Conservation (phyloP, 2,888 invertebrate species). For the Leptogaster cylindrica region DNA sequence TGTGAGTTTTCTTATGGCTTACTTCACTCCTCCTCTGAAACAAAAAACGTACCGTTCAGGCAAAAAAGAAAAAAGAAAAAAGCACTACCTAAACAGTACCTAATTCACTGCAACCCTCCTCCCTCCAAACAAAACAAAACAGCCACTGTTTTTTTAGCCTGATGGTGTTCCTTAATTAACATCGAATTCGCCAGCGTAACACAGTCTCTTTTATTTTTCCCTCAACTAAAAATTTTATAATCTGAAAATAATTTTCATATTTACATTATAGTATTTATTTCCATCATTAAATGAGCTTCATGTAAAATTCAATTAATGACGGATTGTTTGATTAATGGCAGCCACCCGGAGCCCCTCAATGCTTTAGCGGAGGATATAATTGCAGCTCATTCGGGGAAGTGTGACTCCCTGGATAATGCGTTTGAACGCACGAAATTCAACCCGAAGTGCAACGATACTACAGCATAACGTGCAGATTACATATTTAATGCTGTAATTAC, state of each 20-base stretch:
- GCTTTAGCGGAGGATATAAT: too few relatives aligned
- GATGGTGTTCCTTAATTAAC: conserved; percentile 23
- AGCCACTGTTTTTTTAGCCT: neutral
- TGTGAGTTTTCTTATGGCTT: neutral
- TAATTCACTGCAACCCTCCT: too few relatives aligned
- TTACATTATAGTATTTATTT: neutral
- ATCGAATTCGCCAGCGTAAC: neutral
- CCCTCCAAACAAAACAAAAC: neutral
- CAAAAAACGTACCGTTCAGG: too few relatives aligned
- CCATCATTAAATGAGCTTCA: neutral
- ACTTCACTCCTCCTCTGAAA: neutral
- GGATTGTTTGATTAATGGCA: conserved; percentile 22
- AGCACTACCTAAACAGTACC: too few relatives aligned
- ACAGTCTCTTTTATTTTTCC: neutral
- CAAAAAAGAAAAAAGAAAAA: too few relatives aligned
- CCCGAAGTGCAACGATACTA: too few relatives aligned
- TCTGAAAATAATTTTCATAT: conserved; percentile 25
- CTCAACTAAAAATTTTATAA: neutral
- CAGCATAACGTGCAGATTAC: too few relatives aligned
- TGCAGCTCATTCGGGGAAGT: neutral
- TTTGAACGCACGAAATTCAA: too few relatives aligned
- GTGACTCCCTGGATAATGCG: too few relatives aligned
- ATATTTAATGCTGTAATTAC: too few relatives aligned
- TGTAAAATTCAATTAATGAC: conserved; percentile 24
- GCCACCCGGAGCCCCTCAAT: neutral